A percentile compares a stretch with the other conserved stretches of the same genome.
Evolutionary conservation across 23 tunicate species (phyloP).

Genomic region (Corella eumyota): DNA sequence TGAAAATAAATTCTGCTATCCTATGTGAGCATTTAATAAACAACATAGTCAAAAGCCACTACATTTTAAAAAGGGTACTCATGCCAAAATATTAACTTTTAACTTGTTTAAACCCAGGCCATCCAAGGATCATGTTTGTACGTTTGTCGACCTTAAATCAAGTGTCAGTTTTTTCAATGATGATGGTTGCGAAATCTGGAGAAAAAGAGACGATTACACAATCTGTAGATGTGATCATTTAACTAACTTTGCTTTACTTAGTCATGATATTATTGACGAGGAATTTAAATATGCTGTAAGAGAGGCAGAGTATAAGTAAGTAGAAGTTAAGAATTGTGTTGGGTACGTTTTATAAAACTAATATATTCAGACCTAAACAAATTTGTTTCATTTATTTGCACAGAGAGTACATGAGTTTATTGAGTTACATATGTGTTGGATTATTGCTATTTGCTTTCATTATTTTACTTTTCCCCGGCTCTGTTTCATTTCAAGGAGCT

Average conservation of each 20-base stretch:
- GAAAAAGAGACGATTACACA: conserved; percentile 27
- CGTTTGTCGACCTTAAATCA: conserved; percentile 27
- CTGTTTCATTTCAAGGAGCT: no score
- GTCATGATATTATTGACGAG: conserved; percentile 37
- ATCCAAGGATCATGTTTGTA: conserved; percentile 14
- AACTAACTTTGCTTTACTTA: conserved; percentile 72
- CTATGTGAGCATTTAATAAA: not conserved
- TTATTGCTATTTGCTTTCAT: no score
- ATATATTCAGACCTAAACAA: no score
- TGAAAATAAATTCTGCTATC: not conserved
- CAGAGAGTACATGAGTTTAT: no score
- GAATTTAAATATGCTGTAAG: no score
- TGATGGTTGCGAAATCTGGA: conserved; percentile 63
- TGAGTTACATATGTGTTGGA: no score
- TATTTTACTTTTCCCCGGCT: no score
- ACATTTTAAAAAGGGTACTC: not conserved
- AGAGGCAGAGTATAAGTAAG: no score
- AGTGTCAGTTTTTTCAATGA: conserved; percentile 37
- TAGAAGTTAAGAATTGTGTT: no score
- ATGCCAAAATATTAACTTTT: not conserved
- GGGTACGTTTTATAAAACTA: no score
- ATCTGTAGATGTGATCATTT: conserved; percentile 68
- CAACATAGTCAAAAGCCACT: not conserved
- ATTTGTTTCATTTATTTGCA: no score
- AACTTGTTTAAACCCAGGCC: not conserved